Conservation (phyloP, 2,797 vertebrate genomes). For the Chromis chromis region DNA sequence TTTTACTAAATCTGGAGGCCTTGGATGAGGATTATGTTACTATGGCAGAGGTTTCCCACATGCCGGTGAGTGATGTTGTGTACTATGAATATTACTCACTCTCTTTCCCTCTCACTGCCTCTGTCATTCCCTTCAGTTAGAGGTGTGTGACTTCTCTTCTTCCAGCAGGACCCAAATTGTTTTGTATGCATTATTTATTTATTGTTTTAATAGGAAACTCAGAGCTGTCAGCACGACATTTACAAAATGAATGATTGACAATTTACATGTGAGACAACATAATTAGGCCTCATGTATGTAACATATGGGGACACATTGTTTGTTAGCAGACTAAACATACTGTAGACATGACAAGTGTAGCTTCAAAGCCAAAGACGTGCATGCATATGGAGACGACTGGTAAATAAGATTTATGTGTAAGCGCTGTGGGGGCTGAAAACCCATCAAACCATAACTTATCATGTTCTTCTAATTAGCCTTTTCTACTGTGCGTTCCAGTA, state of each 20-base stretch:
- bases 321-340: slow-evolving; percentile 32
- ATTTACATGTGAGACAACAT: slow-evolving; percentile 31
- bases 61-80: slow-evolving; percentile 52
- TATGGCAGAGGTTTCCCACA: slow-evolving; percentile 60
- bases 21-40: slow-evolving; percentile 72
- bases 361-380: slow-evolving; percentile 59
- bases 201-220: slow-evolving; percentile 23
- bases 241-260: slow-evolving; percentile 21
- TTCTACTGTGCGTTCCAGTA: slow-evolving; percentile 50
- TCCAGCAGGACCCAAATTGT: slow-evolving; percentile 30
- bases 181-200: slow-evolving; percentile 30
- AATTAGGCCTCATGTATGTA: slow-evolving; percentile 15
- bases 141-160: slow-evolving; percentile 13
- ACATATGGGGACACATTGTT: slow-evolving; percentile 41
- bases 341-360: slow-evolving; percentile 26
- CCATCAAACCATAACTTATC: slow-evolving; percentile 76
- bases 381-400: slow-evolving; percentile 52
- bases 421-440: slow-evolving; percentile 66
- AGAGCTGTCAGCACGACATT: slow-evolving; percentile 32
- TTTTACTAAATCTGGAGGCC: slow-evolving; percentile 74
- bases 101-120: slow-evolving; percentile 25
- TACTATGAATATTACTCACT: slow-evolving; percentile 56
- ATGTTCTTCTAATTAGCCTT: slow-evolving; percentile 74
- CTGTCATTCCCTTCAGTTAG: slow-evolving; percentile 19
- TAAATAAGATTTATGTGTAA: slow-evolving; percentile 68